Evolutionary conservation across 92 coral and sea anemone species (phyloP).

Genomic region (Chrysogorgia sp.): DNA sequence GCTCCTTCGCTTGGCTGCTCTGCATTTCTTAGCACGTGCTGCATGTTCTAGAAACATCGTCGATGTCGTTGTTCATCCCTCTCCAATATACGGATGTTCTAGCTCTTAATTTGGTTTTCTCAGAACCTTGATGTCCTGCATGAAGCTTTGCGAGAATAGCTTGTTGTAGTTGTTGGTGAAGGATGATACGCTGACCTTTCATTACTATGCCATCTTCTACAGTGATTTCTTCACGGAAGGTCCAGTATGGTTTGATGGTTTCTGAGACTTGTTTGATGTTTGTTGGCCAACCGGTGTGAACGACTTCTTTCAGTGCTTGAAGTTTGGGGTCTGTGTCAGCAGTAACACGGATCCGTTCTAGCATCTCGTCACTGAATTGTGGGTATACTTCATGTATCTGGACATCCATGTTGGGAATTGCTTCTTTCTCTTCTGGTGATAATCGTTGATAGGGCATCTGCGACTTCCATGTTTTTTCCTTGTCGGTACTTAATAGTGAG

Average conservation of each 20-base stretch:
- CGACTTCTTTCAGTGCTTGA: conserved; percentile 18
- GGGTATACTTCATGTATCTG: not conserved
- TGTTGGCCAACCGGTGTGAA: conserved; percentile 37
- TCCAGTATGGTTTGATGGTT: conserved; percentile 26
- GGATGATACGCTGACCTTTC: conserved; percentile 39
- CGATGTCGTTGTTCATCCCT: conserved; percentile 61
- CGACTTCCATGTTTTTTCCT: conserved; percentile 13
- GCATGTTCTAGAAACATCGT: conserved; percentile 46
- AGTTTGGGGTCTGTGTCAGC: conserved; percentile 34
- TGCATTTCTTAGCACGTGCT: conserved; percentile 49
- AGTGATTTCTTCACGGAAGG: conserved; percentile 36
- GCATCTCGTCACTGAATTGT: not conserved
- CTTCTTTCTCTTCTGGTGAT: not conserved
- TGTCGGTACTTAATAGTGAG: not conserved
- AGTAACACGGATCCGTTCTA: not conserved
- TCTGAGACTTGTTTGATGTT: conserved; percentile 4
- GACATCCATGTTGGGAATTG: not conserved
- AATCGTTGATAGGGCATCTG: conserved; percentile 33
- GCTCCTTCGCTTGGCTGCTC: conserved; percentile 46
- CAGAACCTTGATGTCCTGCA: conserved; percentile 55
- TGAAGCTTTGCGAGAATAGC: conserved; percentile 35
- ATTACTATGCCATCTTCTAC: conserved; percentile 34
- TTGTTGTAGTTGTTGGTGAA: conserved; percentile 23
- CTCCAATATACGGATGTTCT: conserved; percentile 58
- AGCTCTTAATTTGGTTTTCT: conserved; percentile 65